phyloP scores from a whole-genome alignment of 2,113 vertebrate genomes.

The Thalassoma bifasciatum region DNA sequence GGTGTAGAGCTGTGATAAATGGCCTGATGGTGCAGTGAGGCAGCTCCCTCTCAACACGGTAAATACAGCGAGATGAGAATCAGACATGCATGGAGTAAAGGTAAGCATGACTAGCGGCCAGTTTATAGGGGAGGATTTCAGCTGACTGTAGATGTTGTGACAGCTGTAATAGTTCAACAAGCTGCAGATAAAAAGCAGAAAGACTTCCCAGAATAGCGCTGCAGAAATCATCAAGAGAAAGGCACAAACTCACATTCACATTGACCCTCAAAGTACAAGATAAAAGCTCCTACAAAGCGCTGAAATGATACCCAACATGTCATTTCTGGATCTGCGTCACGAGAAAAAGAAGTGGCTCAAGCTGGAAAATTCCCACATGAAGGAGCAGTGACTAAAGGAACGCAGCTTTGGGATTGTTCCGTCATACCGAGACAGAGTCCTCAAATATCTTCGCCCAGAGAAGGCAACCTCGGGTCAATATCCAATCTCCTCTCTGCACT shows the following conservation, averaged over 20 bases:
- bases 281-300: slow-evolving; percentile 9
- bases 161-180: slow-evolving; percentile 5
- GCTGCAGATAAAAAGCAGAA: slow-evolving; percentile 4
- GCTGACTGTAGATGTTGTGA: not conserved
- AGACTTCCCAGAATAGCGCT: slow-evolving; percentile 10
- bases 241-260: slow-evolving; percentile 10
- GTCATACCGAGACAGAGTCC: slow-evolving; percentile 60
- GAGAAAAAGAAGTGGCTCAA: slow-evolving; percentile 3
- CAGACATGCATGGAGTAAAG: slow-evolving; percentile 20
- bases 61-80: slow-evolving; percentile 19
- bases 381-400: slow-evolving; percentile 35
- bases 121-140: not conserved
- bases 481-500: slow-evolving; percentile 73
- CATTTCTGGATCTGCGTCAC: slow-evolving; percentile 8
- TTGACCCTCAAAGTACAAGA: slow-evolving; percentile 2
- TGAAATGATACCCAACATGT: slow-evolving; percentile 11
- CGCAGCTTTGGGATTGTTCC: slow-evolving; percentile 20
- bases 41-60: not conserved
- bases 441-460: slow-evolving; percentile 61
- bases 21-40: not conserved
- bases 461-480: slow-evolving; percentile 71
- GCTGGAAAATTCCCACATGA: slow-evolving; percentile 15
- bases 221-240: not conserved
- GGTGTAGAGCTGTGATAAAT: slow-evolving; percentile 12
- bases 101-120: not conserved